These are phyloP conservation scores for Hermatobates lingyangjiaoensis DNA, from an alignment of 1,140 invertebrate species.

Conservation along the genomic window DNA sequence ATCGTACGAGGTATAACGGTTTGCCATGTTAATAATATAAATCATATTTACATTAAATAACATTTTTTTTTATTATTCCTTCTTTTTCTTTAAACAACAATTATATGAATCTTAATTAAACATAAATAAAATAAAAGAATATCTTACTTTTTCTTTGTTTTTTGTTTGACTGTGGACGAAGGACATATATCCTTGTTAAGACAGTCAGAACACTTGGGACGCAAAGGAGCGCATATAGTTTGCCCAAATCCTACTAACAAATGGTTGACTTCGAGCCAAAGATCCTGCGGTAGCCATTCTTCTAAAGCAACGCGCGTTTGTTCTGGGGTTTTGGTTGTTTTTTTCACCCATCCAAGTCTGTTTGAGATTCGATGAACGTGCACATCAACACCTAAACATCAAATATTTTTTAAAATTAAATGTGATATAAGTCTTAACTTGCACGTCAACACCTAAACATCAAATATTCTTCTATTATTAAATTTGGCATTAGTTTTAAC, in stretches of 20 bases:
- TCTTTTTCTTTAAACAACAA: too few relatives aligned
- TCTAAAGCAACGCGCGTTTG: conserved; percentile 68
- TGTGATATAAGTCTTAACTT: neutral
- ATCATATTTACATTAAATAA: too few relatives aligned
- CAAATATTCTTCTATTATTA: too few relatives aligned
- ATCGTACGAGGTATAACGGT: too few relatives aligned
- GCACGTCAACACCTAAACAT: too few relatives aligned
- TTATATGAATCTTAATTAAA: too few relatives aligned
- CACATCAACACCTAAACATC: conserved; percentile 65
- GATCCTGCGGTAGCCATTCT: conserved; percentile 63
- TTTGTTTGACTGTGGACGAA: too few relatives aligned
- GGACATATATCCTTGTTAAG: conserved; percentile 71
- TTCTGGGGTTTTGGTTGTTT: conserved; percentile 66
- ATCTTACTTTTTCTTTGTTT: too few relatives aligned
- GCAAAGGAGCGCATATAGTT: conserved; percentile 62
- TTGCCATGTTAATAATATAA: too few relatives aligned
- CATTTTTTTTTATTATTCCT: too few relatives aligned
- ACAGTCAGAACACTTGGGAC: conserved; percentile 65
- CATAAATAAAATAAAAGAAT: too few relatives aligned
- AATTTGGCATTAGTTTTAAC: too few relatives aligned
- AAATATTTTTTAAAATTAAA: conserved; percentile 5
- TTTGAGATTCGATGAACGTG: conserved; percentile 92
- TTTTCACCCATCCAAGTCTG: conserved; percentile 59
- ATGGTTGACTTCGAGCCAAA: conserved; percentile 82
- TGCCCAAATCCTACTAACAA: conserved; percentile 93